Evolutionary conservation across 2,797 vertebrate genomes (phyloP).

Genomic region (Lacerta viridis): DNA sequence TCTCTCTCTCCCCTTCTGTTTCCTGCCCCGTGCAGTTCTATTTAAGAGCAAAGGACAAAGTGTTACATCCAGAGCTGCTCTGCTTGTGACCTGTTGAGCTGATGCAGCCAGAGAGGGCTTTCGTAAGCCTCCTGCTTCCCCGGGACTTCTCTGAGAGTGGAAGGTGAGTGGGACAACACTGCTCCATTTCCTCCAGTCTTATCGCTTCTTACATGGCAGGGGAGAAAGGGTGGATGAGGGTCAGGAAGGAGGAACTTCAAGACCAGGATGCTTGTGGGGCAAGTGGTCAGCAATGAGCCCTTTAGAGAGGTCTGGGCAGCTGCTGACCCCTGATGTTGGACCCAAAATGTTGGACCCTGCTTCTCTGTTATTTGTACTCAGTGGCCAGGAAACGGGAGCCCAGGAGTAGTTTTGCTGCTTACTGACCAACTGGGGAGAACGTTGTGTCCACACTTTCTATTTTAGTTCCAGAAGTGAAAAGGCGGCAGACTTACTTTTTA

Average conservation of each 20-base stretch:
- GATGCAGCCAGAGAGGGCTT: neutral
- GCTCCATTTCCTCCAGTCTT: neutral
- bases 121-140: neutral
- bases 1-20: constrained; percentile 21
- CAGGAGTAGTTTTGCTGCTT: neutral
- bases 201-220: neutral
- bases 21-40: constrained; percentile 9
- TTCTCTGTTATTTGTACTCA: neutral
- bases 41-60: constrained; percentile 62
- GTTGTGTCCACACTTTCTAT: neutral
- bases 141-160: neutral
- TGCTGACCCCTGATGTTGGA: too few relatives aligned
- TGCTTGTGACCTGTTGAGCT: neutral
- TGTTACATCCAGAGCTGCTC: constrained; percentile 41
- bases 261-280: too few relatives aligned
- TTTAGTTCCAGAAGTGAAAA: neutral
- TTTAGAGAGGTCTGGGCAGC: too few relatives aligned
- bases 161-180: neutral
- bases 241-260: neutral
- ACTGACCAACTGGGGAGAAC: neutral
- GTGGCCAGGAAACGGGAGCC: neutral
- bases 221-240: neutral
- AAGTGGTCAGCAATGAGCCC: too few relatives aligned
- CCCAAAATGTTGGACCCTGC: neutral
- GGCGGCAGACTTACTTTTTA: neutral